A percentile compares a stretch with the other conserved stretches of the same genome.
phyloP scores from a whole-genome alignment of 2,113 vertebrate genomes.

The Chascanopsetta lugubris region DNA sequence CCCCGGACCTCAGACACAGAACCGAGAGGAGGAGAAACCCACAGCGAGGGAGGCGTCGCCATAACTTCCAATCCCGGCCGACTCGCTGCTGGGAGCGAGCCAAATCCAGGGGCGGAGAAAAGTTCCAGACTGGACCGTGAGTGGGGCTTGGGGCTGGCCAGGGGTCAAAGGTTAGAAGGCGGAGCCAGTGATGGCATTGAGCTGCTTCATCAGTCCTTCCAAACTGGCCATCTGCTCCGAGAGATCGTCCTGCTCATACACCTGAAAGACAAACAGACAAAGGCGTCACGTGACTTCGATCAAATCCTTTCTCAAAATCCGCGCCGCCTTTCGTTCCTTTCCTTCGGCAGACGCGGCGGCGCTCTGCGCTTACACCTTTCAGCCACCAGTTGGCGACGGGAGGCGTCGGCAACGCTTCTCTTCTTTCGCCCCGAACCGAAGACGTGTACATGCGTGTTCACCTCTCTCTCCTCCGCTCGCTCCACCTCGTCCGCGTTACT shows the following conservation, averaged over 20 bases:
- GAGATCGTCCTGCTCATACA: conserved; percentile 95
- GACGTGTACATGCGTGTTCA: too few species aligned
- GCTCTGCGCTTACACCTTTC: too few species aligned
- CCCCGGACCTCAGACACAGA: conserved; percentile 21
- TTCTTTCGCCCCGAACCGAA: too few species aligned
- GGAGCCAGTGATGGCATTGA: conserved; percentile 96
- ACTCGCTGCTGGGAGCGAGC: neutral
- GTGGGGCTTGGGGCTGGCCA: conserved; percentile 11
- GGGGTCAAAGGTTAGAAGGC: conserved; percentile 85
- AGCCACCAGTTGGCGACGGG: too few species aligned
- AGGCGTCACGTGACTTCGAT: too few species aligned
- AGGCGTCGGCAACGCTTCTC: too few species aligned
- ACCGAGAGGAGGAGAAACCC: conserved; percentile 30
- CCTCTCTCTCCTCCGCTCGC: too few species aligned
- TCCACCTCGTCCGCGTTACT: too few species aligned
- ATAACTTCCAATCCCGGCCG: conserved; percentile 42
- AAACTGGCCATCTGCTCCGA: conserved; percentile 98
- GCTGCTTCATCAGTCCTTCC: conserved; percentile 97
- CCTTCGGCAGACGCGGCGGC: too few species aligned
- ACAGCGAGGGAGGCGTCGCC: conserved; percentile 21
- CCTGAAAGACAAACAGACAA: conserved; percentile 81
- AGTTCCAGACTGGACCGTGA: conserved; percentile 32
- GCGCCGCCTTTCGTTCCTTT: too few species aligned
- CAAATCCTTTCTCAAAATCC: too few species aligned
- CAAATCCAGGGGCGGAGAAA: conserved; percentile 34